Evolutionary conservation across 53 echinoderm and acorn worm species (phyloP).

Genomic region (Hippasteria phrygiana): DNA sequence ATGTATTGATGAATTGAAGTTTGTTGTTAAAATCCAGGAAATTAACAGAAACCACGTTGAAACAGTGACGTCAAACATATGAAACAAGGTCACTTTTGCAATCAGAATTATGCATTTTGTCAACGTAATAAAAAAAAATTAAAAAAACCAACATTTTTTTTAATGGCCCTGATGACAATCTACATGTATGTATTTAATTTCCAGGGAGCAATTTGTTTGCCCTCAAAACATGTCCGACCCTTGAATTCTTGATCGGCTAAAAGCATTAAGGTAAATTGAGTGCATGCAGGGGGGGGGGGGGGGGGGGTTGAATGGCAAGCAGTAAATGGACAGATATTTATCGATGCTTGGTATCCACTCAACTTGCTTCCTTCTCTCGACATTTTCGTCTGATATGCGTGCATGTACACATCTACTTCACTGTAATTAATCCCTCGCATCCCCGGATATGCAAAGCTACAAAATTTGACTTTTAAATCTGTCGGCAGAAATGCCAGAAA

Average conservation of each 20-base stretch:
- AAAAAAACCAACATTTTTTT: too few species aligned
- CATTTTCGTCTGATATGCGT: neutral
- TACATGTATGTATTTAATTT: neutral
- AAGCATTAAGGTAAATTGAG: neutral
- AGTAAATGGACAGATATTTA: neutral
- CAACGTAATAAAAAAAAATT: too few species aligned
- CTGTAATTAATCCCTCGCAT: neutral
- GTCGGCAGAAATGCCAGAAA: too few species aligned
- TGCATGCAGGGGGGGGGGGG: neutral
- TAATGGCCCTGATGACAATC: too few species aligned
- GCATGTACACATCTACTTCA: neutral
- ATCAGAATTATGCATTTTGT: too few species aligned
- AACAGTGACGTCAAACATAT: too few species aligned
- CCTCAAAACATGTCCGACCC: neutral
- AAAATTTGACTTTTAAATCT: neutral
- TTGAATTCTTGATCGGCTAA: neutral
- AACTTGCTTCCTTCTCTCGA: too few species aligned
- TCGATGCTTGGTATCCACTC: neutral
- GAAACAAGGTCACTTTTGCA: too few species aligned
- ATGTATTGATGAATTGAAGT: too few species aligned
- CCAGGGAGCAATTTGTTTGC: constrained; percentile 4
- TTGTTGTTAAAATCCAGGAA: too few species aligned
- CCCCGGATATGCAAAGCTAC: neutral
- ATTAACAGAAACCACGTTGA: too few species aligned
- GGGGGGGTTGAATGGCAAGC: neutral